A percentile compares a stretch with the other conserved stretches of the same genome.
Conservation (phyloP, 2,888 invertebrate genomes). For the Sycophila texana region DNA sequence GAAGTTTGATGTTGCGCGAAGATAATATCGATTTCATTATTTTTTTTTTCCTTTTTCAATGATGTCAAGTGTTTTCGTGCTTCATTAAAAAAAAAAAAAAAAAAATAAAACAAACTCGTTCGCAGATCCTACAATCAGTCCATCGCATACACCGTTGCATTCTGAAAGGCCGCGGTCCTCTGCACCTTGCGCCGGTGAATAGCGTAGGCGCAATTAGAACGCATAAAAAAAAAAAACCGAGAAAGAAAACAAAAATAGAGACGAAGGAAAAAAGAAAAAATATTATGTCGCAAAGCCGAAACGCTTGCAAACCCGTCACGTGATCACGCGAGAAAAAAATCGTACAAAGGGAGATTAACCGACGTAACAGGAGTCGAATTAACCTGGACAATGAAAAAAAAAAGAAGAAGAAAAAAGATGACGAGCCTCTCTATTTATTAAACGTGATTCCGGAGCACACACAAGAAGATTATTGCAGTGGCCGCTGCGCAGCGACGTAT, state of each 20-base stretch:
- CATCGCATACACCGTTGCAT: not conserved
- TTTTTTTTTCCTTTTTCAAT: not conserved
- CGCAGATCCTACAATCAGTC: not conserved
- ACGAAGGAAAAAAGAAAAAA: constrained; percentile 3
- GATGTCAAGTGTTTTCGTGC: not conserved
- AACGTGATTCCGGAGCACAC: not conserved
- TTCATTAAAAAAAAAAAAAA: not conserved
- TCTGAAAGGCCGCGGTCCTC: not conserved
- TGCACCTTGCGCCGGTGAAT: not conserved
- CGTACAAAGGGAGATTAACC: constrained; percentile 26
- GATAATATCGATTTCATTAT: not conserved
- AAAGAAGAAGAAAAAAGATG: not conserved
- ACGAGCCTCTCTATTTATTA: not conserved
- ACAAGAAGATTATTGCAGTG: too few species aligned
- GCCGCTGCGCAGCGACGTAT: too few species aligned
- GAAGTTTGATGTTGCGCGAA: not conserved
- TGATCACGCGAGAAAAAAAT: constrained; percentile 7
- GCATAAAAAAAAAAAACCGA: not conserved
- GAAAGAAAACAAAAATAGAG: not conserved
- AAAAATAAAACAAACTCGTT: not conserved
- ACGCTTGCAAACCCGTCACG: not conserved
- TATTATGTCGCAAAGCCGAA: constrained; percentile 18
- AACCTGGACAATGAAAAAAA: constrained; percentile 4
- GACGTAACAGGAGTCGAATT: not conserved
- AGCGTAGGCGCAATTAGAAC: constrained; percentile 18